Evolutionary conservation across 2,113 vertebrate genomes (phyloP).

Genomic region (Ptychochromis oligacanthus): DNA sequence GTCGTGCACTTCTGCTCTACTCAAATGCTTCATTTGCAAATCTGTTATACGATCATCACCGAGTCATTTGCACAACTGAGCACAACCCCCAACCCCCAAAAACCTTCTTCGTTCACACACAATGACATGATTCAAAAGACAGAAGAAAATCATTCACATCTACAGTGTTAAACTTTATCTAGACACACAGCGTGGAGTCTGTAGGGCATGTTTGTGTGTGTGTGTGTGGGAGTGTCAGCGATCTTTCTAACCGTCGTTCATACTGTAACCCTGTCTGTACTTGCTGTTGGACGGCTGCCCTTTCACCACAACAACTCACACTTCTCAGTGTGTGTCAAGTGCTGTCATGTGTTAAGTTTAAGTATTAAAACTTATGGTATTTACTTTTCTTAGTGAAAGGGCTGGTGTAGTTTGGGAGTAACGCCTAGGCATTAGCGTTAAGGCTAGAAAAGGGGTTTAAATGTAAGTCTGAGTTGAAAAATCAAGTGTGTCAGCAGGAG

Average conservation of each 20-base stretch:
- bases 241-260: conserved; percentile 6
- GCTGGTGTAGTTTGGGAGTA: not conserved
- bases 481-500: not conserved
- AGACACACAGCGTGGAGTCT: not conserved
- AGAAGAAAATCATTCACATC: not conserved
- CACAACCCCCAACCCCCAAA: not conserved
- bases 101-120: not conserved
- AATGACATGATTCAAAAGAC: not conserved
- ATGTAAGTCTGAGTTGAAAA: not conserved
- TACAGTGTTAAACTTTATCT: not conserved
- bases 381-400: not conserved
- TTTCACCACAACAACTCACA: not conserved
- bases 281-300: conserved; percentile 32
- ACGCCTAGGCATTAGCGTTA: not conserved
- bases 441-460: not conserved
- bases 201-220: not conserved
- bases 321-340: not conserved
- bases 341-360: not conserved
- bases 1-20: not conserved
- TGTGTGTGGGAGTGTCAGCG: conserved; percentile 20
- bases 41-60: not conserved
- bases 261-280: conserved; percentile 25
- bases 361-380: not conserved
- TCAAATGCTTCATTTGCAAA: not conserved
- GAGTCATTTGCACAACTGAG: not conserved